Conservation (phyloP, 1,140 invertebrate species). For the Drosophila busckii region DNA sequence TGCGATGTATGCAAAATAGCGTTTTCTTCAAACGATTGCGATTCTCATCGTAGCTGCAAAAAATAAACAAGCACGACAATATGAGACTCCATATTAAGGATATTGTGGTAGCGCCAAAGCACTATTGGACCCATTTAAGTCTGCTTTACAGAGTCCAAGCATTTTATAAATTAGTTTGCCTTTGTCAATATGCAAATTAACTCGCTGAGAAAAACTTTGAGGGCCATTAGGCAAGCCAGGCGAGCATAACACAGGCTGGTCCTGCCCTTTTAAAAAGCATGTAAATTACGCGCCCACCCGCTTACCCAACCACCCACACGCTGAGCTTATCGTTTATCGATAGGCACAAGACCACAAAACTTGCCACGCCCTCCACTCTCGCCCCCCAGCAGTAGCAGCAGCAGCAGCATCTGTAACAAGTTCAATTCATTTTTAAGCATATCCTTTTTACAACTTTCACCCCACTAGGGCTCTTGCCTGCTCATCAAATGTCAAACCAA, state of each 20-base stretch:
- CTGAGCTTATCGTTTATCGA: slow-evolving; percentile 4
- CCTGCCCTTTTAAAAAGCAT: too few species aligned
- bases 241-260: slow-evolving; percentile 42
- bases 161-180: slow-evolving; percentile 25
- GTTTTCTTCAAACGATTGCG: slow-evolving; percentile 81
- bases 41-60: slow-evolving; percentile 79
- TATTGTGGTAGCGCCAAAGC: background rate
- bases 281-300: too few species aligned
- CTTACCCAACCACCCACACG: background rate
- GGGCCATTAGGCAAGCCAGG: slow-evolving; percentile 65
- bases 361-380: slow-evolving; percentile 2
- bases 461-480: slow-evolving; percentile 16
- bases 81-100: background rate
- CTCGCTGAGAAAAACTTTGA: slow-evolving; percentile 52
- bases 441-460: slow-evolving; percentile 59
- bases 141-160: too few species aligned
- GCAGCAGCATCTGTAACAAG: too few species aligned
- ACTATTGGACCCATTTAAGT: too few species aligned
- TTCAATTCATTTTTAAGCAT: slow-evolving; percentile 71
- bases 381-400: slow-evolving; percentile 31
- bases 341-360: slow-evolving; percentile 11
- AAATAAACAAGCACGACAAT: background rate
- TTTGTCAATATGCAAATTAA: slow-evolving; percentile 60
- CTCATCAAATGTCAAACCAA: slow-evolving; percentile 76
- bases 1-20: slow-evolving; percentile 90